Conservation (phyloP, 2,888 invertebrate species). For the Thymelicus lineola region DNA sequence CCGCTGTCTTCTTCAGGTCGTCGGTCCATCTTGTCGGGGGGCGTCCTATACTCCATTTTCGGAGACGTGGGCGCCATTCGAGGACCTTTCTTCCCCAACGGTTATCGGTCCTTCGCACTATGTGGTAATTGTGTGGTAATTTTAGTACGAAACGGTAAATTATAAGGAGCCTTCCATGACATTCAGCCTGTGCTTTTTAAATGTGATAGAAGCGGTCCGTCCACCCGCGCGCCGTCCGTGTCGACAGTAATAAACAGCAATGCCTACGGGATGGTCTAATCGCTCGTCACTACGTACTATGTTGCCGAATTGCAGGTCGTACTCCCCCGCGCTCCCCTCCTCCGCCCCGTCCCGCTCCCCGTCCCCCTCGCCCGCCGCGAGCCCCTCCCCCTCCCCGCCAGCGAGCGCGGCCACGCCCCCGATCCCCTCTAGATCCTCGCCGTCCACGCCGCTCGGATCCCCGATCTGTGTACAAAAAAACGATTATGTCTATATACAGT, state of each 20-base stretch:
- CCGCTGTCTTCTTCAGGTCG: too few relatives aligned
- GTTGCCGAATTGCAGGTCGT: not conserved
- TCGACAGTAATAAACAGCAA: not conserved
- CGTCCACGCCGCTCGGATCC: not conserved
- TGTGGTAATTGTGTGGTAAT: too few relatives aligned
- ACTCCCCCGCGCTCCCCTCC: not conserved
- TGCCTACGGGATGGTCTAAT: conserved; percentile 1
- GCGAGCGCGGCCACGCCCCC: conserved; percentile 23
- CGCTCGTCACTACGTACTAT: not conserved
- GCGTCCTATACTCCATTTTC: too few relatives aligned
- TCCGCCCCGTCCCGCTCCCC: not conserved
- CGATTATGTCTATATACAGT: too few relatives aligned
- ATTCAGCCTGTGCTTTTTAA: too few relatives aligned
- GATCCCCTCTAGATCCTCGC: not conserved
- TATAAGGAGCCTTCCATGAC: too few relatives aligned
- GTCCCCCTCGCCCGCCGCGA: conserved; percentile 21
- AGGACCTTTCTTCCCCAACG: too few relatives aligned
- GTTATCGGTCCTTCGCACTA: too few relatives aligned
- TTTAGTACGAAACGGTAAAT: too few relatives aligned
- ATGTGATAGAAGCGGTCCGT: too few relatives aligned
- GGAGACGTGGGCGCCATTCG: too few relatives aligned
- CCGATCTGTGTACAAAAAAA: conserved; percentile 38
- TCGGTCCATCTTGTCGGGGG: too few relatives aligned
- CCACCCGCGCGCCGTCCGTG: not conserved
- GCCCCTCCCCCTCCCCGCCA: not conserved